Conservation (phyloP, 2,888 invertebrate species). For the Drosophila nr. perissopoda region DNA sequence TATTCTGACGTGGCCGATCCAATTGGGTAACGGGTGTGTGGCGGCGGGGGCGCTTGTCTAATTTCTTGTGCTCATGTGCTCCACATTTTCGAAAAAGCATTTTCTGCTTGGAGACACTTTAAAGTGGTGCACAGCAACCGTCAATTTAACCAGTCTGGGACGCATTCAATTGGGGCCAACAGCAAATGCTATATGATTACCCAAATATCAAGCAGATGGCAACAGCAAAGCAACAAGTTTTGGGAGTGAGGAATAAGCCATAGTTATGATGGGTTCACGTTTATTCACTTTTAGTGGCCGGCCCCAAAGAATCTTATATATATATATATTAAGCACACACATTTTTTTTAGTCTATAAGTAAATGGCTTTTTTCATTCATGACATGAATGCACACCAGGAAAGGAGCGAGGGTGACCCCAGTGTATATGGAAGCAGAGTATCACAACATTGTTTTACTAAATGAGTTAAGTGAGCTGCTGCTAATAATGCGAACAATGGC, state of each 20-base stretch:
- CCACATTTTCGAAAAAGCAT: conserved; percentile 45
- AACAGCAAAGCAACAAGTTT: neutral
- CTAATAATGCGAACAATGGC: conserved; percentile 28
- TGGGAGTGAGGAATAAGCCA: neutral
- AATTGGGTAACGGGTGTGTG: conserved; percentile 16
- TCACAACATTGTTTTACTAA: conserved; percentile 22
- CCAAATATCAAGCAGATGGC: conserved; percentile 7
- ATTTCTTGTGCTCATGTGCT: conserved; percentile 58
- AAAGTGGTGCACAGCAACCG: conserved; percentile 41
- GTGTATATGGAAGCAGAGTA: neutral
- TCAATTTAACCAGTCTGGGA: conserved; percentile 24
- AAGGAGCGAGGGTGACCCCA: neutral
- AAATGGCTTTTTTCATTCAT: neutral
- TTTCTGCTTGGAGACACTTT: conserved; percentile 55
- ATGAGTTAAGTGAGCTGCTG: conserved; percentile 13
- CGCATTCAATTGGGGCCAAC: neutral
- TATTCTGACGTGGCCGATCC: conserved; percentile 39
- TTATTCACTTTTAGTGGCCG: neutral
- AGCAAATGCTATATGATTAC: conserved; percentile 52
- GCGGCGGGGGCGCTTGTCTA: conserved; percentile 34
- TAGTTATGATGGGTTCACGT: conserved; percentile 2
- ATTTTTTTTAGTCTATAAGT: conserved; percentile 6
- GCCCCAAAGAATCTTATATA: no score
- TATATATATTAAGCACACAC: neutral
- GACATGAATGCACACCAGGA: neutral